A percentile compares a stretch with the other conserved stretches of the same genome.
Conservation (phyloP, 1,140 invertebrate species). For the Scaptomyza graminum region DNA sequence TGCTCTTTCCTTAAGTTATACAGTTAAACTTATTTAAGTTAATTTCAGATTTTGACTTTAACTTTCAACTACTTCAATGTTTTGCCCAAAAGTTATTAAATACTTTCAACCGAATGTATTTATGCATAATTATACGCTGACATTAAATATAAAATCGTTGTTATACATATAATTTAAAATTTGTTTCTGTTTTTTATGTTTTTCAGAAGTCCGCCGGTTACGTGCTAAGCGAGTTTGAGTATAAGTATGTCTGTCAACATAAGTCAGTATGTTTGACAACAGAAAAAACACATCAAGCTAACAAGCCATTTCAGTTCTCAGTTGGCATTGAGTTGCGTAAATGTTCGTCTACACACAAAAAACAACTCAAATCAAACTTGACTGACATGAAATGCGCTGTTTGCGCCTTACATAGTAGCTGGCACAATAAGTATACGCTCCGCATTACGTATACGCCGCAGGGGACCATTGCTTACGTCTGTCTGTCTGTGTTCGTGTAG, state of each 20-base stretch:
- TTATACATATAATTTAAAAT: no score
- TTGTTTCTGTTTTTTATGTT: no score
- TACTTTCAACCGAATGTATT: no score
- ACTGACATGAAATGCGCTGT: conserved; percentile 29
- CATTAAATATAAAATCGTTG: no score
- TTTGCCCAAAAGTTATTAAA: background rate
- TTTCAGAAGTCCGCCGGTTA: background rate
- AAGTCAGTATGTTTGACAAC: conserved; percentile 24
- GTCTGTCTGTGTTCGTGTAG: background rate
- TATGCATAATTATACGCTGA: no score
- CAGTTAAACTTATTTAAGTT: no score
- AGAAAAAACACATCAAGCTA: conserved; percentile 11
- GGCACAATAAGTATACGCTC: conserved; percentile 46
- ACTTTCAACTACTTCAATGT: background rate
- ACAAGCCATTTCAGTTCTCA: conserved; percentile 17
- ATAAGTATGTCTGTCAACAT: conserved; percentile 3
- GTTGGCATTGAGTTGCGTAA: background rate
- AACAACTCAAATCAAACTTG: conserved; percentile 10
- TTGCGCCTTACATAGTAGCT: conserved; percentile 18
- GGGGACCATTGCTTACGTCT: background rate
- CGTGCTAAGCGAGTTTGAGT: background rate
- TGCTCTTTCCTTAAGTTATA: background rate
- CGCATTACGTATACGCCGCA: conserved; percentile 33
- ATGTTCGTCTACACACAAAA: background rate
- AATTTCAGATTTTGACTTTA: no score